A percentile compares a stretch with the other conserved stretches of the same genome.
Evolutionary conservation across 2,113 vertebrate species (phyloP).

Genomic region (Lycaon pictus): DNA sequence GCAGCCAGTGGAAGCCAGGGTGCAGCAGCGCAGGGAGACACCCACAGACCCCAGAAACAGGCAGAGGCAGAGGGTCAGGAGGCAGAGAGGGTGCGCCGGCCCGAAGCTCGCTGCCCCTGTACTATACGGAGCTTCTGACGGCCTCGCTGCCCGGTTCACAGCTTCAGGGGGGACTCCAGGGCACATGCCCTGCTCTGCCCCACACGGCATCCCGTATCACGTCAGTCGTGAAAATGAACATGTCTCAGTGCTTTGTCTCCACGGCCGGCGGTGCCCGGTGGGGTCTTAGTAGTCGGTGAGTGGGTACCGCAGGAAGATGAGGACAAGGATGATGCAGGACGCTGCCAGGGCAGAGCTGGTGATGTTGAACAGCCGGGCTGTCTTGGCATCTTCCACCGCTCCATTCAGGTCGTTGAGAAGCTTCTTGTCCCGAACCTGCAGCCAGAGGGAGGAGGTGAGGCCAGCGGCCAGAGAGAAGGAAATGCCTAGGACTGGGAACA

Average conservation of each 20-base stretch:
- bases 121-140: fast-evolving
- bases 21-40: neutral
- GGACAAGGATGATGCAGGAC: slow-evolving; percentile 89
- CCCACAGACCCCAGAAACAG: neutral
- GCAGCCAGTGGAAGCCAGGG: slow-evolving; percentile 22
- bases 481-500: too few species aligned
- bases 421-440: slow-evolving; percentile 91
- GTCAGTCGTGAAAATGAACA: fast-evolving
- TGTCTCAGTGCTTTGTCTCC: neutral
- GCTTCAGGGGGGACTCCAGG: neutral
- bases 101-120: fast-evolving
- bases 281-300: slow-evolving; percentile 89
- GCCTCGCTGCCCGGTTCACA: neutral
- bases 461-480: neutral
- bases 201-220: neutral
- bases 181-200: neutral
- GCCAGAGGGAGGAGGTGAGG: neutral
- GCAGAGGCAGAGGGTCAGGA: neutral
- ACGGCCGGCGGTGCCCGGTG: neutral
- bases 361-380: slow-evolving; percentile 91
- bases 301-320: slow-evolving; percentile 90
- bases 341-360: slow-evolving; percentile 91
- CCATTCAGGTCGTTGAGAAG: slow-evolving; percentile 90
- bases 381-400: slow-evolving; percentile 91
- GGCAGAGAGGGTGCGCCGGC: neutral